phyloP scores from a whole-genome alignment of 2,797 vertebrate species.

The Oryzias sinensis region DNA sequence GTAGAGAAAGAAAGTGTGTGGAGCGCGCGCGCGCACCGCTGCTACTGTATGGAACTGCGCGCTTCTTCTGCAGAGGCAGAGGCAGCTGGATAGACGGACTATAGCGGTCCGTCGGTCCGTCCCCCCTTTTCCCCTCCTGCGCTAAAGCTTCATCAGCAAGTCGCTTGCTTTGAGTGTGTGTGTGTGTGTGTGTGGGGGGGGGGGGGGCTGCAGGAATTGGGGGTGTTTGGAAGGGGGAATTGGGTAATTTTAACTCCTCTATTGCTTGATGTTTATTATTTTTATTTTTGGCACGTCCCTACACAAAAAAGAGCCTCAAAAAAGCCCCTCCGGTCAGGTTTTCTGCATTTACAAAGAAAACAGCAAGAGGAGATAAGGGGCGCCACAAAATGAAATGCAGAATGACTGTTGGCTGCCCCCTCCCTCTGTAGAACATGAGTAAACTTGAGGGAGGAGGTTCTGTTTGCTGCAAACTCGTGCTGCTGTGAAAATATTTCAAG shows the following conservation, averaged over 20 bases:
- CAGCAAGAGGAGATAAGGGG: conserved; percentile 12
- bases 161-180: too few species aligned
- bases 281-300: conserved; percentile 2
- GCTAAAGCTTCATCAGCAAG: conserved; percentile 60
- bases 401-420: conserved; percentile 16
- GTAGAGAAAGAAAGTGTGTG: conserved; percentile 10
- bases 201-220: background rate
- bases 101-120: conserved; percentile 42
- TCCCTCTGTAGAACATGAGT: background rate
- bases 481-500: conserved; percentile 3
- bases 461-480: too few species aligned
- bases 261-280: conserved; percentile 3
- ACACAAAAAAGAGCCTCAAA: background rate
- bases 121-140: conserved; percentile 41
- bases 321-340: conserved; percentile 11
- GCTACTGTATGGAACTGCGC: conserved; percentile 17
- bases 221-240: background rate
- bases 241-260: conserved; percentile 1
- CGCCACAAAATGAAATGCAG: conserved; percentile 13
- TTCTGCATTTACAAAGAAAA: conserved; percentile 14
- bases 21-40: conserved; percentile 7
- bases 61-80: conserved; percentile 73
- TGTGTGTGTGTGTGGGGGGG: conserved; percentile 4
- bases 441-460: background rate
- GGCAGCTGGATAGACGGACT: conserved; percentile 66